phyloP scores from a whole-genome alignment of 2,797 vertebrate species.

The Enteromius treurensis region DNA sequence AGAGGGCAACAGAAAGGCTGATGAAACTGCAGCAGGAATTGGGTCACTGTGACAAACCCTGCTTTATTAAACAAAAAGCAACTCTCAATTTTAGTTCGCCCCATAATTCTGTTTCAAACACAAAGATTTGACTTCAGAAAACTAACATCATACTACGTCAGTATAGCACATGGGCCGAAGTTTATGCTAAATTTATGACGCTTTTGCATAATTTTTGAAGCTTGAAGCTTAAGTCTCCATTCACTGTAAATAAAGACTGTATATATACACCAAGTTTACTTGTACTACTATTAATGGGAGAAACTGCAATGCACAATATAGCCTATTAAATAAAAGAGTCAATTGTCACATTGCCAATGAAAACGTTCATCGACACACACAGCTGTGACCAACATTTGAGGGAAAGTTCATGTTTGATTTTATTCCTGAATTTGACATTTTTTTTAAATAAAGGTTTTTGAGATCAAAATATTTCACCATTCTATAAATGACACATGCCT shows the following conservation, averaged over 20 bases:
- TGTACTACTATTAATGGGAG: neutral
- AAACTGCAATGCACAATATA: neutral
- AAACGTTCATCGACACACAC: neutral
- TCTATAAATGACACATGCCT: neutral
- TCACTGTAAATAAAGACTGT: neutral
- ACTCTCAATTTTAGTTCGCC: constrained; percentile 15
- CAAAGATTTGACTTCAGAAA: neutral
- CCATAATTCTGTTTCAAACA: neutral
- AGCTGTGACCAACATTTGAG: neutral
- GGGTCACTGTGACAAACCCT: constrained; percentile 48
- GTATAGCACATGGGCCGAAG: neutral
- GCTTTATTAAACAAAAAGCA: constrained; percentile 36
- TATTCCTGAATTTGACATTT: neutral
- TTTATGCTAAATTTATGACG: neutral
- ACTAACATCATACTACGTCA: neutral
- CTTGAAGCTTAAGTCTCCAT: neutral
- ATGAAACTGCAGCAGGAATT: constrained; percentile 48
- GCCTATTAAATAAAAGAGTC: neutral
- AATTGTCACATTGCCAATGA: neutral
- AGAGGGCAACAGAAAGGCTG: constrained; percentile 53
- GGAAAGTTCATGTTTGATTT: neutral
- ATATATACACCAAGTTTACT: neutral
- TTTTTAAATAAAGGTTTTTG: neutral
- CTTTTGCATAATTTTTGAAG: neutral
- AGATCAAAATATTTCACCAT: neutral